Percentiles rank a stretch among this genome's conserved stretches.
Evolutionary conservation across 2,888 invertebrate species (phyloP).

Genomic region (Diabrotica balteata): DNA sequence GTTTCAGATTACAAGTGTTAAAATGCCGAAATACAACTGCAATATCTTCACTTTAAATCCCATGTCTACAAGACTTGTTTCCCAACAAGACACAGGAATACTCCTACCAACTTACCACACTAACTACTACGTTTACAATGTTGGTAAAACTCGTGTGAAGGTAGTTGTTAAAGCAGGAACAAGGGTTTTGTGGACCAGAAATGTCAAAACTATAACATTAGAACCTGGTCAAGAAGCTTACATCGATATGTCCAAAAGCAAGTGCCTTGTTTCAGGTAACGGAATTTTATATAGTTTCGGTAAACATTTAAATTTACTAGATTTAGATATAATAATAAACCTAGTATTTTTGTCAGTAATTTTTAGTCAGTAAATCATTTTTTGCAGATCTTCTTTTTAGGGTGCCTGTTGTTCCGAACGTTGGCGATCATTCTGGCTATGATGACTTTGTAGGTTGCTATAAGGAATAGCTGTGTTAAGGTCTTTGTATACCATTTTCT

Average conservation of each 20-base stretch:
- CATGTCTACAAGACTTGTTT: background rate
- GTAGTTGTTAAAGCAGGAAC: background rate
- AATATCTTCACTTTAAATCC: background rate
- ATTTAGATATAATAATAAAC: no score
- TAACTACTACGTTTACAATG: slow-evolving; percentile 1
- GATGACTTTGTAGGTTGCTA: no score
- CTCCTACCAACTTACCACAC: background rate
- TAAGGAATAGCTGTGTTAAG: no score
- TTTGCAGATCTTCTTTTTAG: no score
- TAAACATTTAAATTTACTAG: no score
- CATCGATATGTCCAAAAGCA: background rate
- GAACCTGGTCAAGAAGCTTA: background rate
- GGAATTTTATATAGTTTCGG: no score
- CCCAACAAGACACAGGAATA: background rate
- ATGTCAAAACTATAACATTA: background rate
- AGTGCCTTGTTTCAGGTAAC: background rate
- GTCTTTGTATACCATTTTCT: no score
- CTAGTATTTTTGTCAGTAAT: no score
- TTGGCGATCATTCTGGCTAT: no score
- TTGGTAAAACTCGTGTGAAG: background rate
- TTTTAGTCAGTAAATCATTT: no score
- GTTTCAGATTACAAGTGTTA: background rate
- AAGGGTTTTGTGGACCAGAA: background rate
- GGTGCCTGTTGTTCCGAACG: no score
- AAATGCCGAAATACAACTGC: background rate